Percentiles rank a stretch among this genome's conserved stretches.
phyloP scores from a whole-genome alignment of 2,113 vertebrate species.

The Gobio gobio region DNA sequence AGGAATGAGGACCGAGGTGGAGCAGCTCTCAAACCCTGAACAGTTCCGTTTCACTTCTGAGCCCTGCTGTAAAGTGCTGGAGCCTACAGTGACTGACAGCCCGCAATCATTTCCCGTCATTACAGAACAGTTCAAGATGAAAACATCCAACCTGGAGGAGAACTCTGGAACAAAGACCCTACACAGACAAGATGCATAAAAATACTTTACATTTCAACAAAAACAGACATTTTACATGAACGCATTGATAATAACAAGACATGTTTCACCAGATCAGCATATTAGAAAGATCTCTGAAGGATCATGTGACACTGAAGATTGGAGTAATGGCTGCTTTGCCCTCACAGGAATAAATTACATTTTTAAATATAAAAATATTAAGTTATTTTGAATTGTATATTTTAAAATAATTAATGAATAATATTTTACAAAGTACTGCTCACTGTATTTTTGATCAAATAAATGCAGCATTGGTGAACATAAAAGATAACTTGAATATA shows the following conservation, averaged over 20 bases:
- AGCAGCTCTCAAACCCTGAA: conserved; percentile 69
- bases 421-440: background rate
- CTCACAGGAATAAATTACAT: background rate
- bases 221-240: background rate
- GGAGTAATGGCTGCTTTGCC: background rate
- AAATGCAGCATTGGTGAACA: no score
- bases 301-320: background rate
- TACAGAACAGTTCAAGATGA: conserved; percentile 75
- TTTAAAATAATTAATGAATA: background rate
- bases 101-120: conserved; percentile 66
- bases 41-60: conserved; percentile 80
- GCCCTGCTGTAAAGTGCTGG: conserved; percentile 71
- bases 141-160: conserved; percentile 75
- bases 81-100: conserved; percentile 81
- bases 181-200: background rate
- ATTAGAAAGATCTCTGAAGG: background rate
- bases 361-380: background rate
- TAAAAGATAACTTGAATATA: no score
- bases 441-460: no score
- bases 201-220: background rate
- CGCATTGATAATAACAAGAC: background rate
- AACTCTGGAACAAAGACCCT: conserved; percentile 90
- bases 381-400: background rate
- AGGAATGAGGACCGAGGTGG: conserved; percentile 73
- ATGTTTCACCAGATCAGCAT: background rate